These are phyloP conservation scores for Mareca penelope DNA, from an alignment of 2,797 vertebrate species.

Conservation along the genomic window DNA sequence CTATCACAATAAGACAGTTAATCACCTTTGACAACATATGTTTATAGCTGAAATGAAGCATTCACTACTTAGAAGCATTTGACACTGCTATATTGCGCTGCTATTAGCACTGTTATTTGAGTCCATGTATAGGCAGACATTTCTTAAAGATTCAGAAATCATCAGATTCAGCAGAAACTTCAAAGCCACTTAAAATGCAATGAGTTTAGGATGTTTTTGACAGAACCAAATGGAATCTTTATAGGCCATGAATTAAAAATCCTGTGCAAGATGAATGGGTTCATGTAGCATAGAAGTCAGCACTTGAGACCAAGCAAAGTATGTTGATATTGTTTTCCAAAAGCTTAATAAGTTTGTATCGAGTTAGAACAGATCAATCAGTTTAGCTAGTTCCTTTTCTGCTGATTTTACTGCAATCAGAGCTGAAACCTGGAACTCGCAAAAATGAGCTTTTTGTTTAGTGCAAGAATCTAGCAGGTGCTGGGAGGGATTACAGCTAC, in stretches of 20 bases:
- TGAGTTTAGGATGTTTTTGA: constrained; percentile 12
- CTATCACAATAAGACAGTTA: constrained; percentile 58
- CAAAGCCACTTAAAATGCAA: neutral
- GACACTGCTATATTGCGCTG: constrained; percentile 26
- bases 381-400: neutral
- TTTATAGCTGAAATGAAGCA: constrained; percentile 71
- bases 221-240: constrained; percentile 20
- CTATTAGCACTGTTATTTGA: neutral
- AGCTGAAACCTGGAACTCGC: neutral
- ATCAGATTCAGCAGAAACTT: constrained; percentile 24
- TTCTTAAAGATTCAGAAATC: constrained; percentile 15
- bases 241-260: neutral
- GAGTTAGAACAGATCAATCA: neutral
- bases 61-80: constrained; percentile 49
- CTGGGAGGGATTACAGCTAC: neutral
- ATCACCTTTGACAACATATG: constrained; percentile 63
- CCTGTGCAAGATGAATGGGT: neutral
- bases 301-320: neutral
- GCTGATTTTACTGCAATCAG: neutral
- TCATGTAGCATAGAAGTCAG: neutral
- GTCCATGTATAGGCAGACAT: neutral
- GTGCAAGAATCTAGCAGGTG: neutral
- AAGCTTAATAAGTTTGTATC: neutral
- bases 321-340: neutral
- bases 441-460: neutral